A percentile compares a stretch with the other conserved stretches of the same genome.
These are phyloP conservation scores for Halictus quadricinctus DNA, from an alignment of 2,888 invertebrate genomes.

Conservation along the genomic window DNA sequence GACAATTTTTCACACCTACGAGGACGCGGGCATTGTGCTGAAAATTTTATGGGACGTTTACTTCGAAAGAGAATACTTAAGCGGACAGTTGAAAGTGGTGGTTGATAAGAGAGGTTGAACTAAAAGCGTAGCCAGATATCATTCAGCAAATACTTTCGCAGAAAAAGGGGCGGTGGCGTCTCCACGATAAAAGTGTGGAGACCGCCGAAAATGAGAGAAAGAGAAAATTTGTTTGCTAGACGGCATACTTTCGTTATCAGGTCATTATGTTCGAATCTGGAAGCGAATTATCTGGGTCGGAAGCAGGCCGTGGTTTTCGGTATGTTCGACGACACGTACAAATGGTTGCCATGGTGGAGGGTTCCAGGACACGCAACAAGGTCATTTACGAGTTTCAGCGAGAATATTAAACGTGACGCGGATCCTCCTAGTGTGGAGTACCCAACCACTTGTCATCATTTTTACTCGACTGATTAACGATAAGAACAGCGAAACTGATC, in stretches of 20 bases:
- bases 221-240: conserved; percentile 11
- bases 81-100: background rate
- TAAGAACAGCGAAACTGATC: background rate
- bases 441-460: background rate
- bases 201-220: background rate
- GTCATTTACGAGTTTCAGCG: conserved; percentile 6
- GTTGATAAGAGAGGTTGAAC: conserved; percentile 11
- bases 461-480: background rate
- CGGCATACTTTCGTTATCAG: conserved; percentile 22
- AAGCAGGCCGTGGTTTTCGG: conserved; percentile 11
- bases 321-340: conserved; percentile 26
- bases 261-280: conserved; percentile 21
- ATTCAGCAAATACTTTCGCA: background rate
- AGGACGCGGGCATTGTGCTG: background rate
- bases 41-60: background rate
- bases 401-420: conserved; percentile 10
- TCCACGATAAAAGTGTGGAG: background rate
- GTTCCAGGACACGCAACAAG: conserved; percentile 36
- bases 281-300: conserved; percentile 13
- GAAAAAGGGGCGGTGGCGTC: background rate
- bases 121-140: conserved; percentile 10
- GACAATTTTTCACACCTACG: background rate
- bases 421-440: background rate
- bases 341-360: conserved; percentile 14
- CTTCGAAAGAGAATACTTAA: background rate